Evolutionary conservation across 2,888 invertebrate species (phyloP), one percentile per base, ranked within the genome.

Genomic region (Lymantria monacha): DNA sequence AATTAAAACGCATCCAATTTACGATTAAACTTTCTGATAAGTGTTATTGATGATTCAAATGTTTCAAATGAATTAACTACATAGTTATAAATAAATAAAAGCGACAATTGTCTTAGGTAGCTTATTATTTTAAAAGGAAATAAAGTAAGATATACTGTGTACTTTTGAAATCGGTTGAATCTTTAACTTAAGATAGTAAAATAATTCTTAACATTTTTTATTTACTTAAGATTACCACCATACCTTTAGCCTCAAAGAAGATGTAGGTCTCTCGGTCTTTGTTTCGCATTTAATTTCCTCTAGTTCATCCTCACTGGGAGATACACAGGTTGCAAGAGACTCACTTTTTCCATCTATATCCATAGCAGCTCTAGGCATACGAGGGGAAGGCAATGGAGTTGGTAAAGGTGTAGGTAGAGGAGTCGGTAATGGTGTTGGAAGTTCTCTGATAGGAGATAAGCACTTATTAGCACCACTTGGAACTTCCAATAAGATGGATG

Each of bases 401-500:
- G 95, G 92, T 12, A 94, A 91, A 3, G 95, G 95, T 11, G 94
- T 94, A 0, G 91, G 89, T 0, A 91, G 79, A 0, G 93, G 93
- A 10, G 93, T 92, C 11, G 95, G 95, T 48, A 94, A 91, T 7
- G 95, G 95, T 5, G 95, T 95, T 3, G 96, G 96, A 64, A 96
- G 91, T 81, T 96, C 96, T 61, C 95, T 91, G 61, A 96, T 96
- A 0, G 96, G 96, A 46, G 96, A 96, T 61, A 96, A 92, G 87
- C 96, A 96, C 84, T 95, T 95, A 75, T 94, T 95, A 69, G 94
- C 94, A 72, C 92, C 88, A 78, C 93, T 94, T 40, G 96, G 95
- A 66, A 95, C 95, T 91, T 96, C 96, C 49, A 96, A 91, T 31
- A 95, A 92, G 64, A 96, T 96, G 38, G 95, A 94, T 37, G 95